Evolutionary conservation across 2,113 vertebrate genomes (phyloP), one percentile per base, ranked within the genome.

Genomic region (Nipponia nippon): DNA sequence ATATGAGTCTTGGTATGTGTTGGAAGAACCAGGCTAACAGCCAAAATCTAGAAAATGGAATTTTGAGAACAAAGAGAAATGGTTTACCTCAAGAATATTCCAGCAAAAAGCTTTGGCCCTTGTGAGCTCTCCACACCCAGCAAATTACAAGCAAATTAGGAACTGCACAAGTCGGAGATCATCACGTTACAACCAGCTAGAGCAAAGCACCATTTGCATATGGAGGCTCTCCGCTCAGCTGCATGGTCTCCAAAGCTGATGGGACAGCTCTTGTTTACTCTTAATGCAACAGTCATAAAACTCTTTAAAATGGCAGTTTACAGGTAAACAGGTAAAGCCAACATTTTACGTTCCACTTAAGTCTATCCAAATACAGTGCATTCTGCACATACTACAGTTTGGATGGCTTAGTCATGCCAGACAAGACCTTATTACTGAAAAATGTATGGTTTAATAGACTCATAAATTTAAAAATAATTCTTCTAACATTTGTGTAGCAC

Each of bases 41-140:
- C 20, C 89, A n/a, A 93, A 95, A 94, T 87, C 25, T 76, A 85
- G 77, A 83, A 97, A 95, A 92, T n/a, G 36, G 73, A 91, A 73
- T 88, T 77, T 94, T 93, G 86, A 77, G 65, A 89, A 82, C 63
- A 90, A 94, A 94, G 65, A 91, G 4, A 67, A 93, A 93, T 2
- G 27, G 50, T 75, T 94, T 86, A 87, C 11, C 66, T 93, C 62
- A 47, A 42, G 40, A 84, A 79, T 67, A 88, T 25, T 90, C 50
- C 77, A 93, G 53, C 58, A 69, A 95, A 90, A 93, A 52, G 4
- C 30, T 53, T 79, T 84, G 79, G 87, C 38, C 36, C 7, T 58
- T 59, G 36, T 55, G 32, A 92, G 22, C 13, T 71, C 38, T 91
- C 81, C 62, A 86, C 13, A 50, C 23, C 25, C 50, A 27, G 63